Evolutionary conservation across 2,888 invertebrate species (phyloP).

Genomic region (Brenthis ino): DNA sequence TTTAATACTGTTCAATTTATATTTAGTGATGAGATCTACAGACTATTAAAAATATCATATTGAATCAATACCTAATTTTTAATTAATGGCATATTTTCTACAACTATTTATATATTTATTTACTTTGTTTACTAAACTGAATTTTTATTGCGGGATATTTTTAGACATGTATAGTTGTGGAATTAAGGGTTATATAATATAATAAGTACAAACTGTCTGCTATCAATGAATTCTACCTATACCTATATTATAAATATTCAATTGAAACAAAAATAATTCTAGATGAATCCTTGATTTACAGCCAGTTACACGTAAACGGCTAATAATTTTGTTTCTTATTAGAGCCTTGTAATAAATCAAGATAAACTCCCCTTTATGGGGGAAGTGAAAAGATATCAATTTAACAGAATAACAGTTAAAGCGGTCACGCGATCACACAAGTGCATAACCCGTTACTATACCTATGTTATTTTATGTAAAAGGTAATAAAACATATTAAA

Average conservation of each 20-base stretch:
- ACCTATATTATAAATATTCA: no score
- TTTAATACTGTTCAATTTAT: background rate
- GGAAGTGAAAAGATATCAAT: slow-evolving; percentile 67
- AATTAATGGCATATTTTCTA: no score
- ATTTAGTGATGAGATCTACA: background rate
- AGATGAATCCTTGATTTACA: slow-evolving; percentile 43
- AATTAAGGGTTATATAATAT: no score
- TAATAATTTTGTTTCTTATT: slow-evolving; percentile 49
- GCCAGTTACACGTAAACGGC: slow-evolving; percentile 35
- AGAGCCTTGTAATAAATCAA: slow-evolving; percentile 59
- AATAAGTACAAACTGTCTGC: no score
- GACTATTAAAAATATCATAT: no score
- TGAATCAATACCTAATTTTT: no score
- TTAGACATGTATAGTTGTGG: no score
- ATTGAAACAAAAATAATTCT: slow-evolving; percentile 18
- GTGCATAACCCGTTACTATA: slow-evolving; percentile 41
- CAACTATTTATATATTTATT: no score
- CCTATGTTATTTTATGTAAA: slow-evolving; percentile 25
- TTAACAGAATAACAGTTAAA: slow-evolving; percentile 55
- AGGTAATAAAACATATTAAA: slow-evolving; percentile 22
- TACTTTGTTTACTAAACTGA: no score
- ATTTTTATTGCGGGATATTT: no score
- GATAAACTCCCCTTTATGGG: slow-evolving; percentile 54
- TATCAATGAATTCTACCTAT: no score
- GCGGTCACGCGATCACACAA: slow-evolving; percentile 58